Evolutionary conservation across 2,113 vertebrate species (phyloP).

Genomic region (Corynorhinus townsendii): DNA sequence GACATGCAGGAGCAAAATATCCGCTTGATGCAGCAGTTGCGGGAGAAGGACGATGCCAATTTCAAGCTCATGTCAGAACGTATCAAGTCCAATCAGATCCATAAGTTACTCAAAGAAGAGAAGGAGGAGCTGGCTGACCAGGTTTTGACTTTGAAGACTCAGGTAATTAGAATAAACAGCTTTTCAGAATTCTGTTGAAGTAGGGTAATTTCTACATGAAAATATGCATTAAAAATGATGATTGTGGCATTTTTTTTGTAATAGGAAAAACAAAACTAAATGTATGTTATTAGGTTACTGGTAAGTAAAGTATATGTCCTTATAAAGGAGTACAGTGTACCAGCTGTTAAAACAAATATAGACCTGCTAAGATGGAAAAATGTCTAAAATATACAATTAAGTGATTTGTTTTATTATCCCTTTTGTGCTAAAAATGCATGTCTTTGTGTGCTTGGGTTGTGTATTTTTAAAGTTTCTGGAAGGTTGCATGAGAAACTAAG

Average conservation of each 20-base stretch:
- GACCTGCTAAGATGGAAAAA: neutral
- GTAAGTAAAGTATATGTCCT: neutral
- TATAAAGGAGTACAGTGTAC: neutral
- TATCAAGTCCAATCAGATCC: constrained; percentile 99
- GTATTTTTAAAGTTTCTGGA: neutral
- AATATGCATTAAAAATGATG: neutral
- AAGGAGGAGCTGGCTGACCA: constrained; percentile 97
- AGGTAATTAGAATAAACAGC: constrained; percentile 80
- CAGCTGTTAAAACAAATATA: neutral
- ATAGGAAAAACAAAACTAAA: neutral
- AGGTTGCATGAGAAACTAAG: neutral
- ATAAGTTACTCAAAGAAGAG: constrained; percentile 97
- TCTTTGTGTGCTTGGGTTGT: neutral
- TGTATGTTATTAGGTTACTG: neutral
- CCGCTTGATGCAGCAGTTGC: constrained; percentile 95
- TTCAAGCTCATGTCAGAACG: constrained; percentile 98
- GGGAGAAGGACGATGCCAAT: constrained; percentile 98
- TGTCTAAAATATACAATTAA: neutral
- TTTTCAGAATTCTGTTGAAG: neutral
- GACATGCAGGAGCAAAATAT: constrained; percentile 99
- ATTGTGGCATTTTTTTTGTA: neutral
- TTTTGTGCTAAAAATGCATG: neutral
- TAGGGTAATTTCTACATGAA: neutral
- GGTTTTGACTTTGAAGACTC: constrained; percentile 94
- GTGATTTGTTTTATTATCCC: neutral